Evolutionary conservation across 2,888 invertebrate species (phyloP).

Genomic region (Caenorhabditis parvicauda): DNA sequence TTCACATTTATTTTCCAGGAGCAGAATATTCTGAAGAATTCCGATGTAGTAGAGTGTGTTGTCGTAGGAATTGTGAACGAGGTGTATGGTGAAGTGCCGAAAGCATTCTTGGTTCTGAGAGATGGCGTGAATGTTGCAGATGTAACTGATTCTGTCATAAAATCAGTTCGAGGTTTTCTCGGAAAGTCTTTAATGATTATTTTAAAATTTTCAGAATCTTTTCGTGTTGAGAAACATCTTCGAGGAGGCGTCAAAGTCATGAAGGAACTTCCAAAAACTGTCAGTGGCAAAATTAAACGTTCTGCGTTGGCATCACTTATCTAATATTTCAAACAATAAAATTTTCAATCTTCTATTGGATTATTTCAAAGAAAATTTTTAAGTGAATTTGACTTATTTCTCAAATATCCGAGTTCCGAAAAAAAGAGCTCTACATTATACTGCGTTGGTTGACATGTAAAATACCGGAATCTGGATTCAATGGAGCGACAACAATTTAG

Average conservation of each 20-base stretch:
- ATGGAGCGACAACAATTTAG: too few relatives aligned
- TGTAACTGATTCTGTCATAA: too few relatives aligned
- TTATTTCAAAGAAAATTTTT: too few relatives aligned
- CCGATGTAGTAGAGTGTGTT: constrained; percentile 75
- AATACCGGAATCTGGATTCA: too few relatives aligned
- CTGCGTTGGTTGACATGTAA: too few relatives aligned
- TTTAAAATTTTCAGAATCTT: constrained; percentile 73
- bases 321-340: not conserved
- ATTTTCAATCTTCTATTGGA: constrained; percentile 11
- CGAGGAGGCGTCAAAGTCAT: constrained; percentile 72
- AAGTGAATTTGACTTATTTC: too few relatives aligned
- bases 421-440: too few relatives aligned
- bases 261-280: constrained; percentile 74
- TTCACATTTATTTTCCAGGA: constrained; percentile 69
- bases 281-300: constrained; percentile 75
- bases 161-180: too few relatives aligned
- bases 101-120: constrained; percentile 54
- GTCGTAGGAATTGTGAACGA: constrained; percentile 77
- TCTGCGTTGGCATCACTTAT: too few relatives aligned
- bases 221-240: constrained; percentile 78
- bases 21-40: constrained; percentile 73
- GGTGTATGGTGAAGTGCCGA: constrained; percentile 63
- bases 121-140: constrained; percentile 12
- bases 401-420: too few relatives aligned
- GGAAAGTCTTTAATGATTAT: too few relatives aligned